Evolutionary conservation across 2,113 vertebrate genomes (phyloP), one percentile per base, ranked within the genome.

Genomic region (Nesospiza acunhae): DNA sequence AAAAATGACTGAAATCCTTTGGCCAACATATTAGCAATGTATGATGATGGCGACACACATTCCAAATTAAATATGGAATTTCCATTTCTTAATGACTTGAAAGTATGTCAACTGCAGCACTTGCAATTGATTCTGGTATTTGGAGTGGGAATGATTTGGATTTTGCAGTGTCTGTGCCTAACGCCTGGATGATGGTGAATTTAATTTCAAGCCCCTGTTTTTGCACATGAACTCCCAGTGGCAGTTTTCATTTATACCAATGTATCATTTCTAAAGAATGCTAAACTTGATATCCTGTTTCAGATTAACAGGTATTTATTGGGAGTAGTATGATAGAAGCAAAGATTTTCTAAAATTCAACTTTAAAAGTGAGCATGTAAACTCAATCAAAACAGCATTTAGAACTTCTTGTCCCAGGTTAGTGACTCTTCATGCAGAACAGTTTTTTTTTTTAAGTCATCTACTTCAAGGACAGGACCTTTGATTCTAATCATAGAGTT

Each of bases 291-390:
- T 97, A 94, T 96, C 95, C 96, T 96, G 96, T 97, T 97, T 97
- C 96, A 97, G 96, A 96, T 96, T 96, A 97, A 97, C 96, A 97
- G 96, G 93, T 95, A 95, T 97, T 95, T 97, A 96, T 95, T 97
- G 89, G 96, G 94, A 96, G 81, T 97, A 97, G 96, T 97, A 87
- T 97, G 96, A 92, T 97, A 97, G 96, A 97, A 97, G 95, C 94
- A 96, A 90, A 97, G 96, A 96, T 96, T 97, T 96, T 93, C 95
- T 96, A 97, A 97, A 96, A 97, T 94, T 97, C 96, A 89, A 93
- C 96, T 94, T 96, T 97, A 97, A 97, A 97, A 97, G 96, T 96
- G 84, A 96, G 96, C 96, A 97, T 97, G 93, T 96, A 97, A 95
- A 96, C 96, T 96, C 96, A 97, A 95, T 97, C 96, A 96, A 80